Evolutionary conservation across 2,888 invertebrate genomes (phyloP).

Genomic region (Keiferia lycopersicella): DNA sequence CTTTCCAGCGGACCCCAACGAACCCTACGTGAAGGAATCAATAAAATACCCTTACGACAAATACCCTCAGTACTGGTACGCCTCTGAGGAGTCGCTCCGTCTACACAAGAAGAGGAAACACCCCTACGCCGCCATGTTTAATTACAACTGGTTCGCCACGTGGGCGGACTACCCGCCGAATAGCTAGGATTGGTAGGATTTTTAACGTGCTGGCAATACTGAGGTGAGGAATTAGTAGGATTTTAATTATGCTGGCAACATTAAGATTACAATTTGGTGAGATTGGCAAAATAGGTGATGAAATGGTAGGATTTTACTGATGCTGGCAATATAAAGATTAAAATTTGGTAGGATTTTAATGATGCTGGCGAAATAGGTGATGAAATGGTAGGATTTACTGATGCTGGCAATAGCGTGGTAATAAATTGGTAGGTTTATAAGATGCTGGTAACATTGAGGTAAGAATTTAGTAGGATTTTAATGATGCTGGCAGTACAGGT

Average conservation of each 20-base stretch:
- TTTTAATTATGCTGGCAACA: not conserved
- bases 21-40: conserved; percentile 63
- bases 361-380: too few species aligned
- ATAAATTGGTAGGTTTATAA: too few species aligned
- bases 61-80: conserved; percentile 72
- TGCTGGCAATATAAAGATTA: not conserved
- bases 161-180: conserved; percentile 65
- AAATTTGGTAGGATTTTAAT: not conserved
- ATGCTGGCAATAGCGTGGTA: too few species aligned
- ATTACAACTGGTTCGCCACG: conserved; percentile 61
- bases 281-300: too few species aligned
- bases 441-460: too few species aligned
- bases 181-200: conserved; percentile 53
- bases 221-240: not conserved
- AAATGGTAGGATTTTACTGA: not conserved
- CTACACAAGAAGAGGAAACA: conserved; percentile 73
- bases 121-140: conserved; percentile 67
- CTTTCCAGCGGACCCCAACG: conserved; percentile 55
- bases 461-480: too few species aligned
- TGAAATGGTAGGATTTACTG: too few species aligned
- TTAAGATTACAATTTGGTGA: too few species aligned
- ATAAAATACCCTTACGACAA: conserved; percentile 65
- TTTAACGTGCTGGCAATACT: conserved; percentile 16
- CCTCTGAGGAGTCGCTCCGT: conserved; percentile 67
- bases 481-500: too few species aligned